Percentiles rank a stretch among this genome's conserved stretches.
Conservation (phyloP, 2,113 vertebrate species). For the Nannobrachium achirus region DNA sequence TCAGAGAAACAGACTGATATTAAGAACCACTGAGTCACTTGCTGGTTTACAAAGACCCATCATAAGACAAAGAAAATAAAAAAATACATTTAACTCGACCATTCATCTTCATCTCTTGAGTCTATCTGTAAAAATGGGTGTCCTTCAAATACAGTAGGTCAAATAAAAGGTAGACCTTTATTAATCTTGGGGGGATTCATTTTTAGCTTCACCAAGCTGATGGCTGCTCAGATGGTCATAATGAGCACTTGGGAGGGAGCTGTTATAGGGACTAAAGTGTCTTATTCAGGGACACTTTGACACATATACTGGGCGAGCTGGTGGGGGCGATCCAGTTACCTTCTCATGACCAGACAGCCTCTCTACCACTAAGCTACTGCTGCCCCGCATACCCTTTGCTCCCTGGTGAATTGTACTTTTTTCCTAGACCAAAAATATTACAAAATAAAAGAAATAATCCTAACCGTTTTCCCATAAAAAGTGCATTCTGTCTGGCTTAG, state of each 20-base stretch:
- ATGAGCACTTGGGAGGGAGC: too few species aligned
- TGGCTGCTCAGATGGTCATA: too few species aligned
- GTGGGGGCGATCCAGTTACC: too few species aligned
- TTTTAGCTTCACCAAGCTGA: too few species aligned
- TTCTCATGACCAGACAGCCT: too few species aligned
- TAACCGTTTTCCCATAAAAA: constrained; percentile 20
- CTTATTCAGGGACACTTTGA: too few species aligned
- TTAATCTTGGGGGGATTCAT: too few species aligned
- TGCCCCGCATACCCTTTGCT: not conserved
- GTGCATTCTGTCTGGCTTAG: constrained; percentile 56
- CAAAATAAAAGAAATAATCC: not conserved
- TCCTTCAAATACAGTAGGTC: constrained; percentile 16
- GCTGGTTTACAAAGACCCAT: constrained; percentile 44
- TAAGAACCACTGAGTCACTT: constrained; percentile 21
- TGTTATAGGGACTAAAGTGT: too few species aligned
- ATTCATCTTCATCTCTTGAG: constrained; percentile 11
- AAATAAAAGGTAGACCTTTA: constrained; percentile 2
- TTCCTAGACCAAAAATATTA: constrained; percentile 34
- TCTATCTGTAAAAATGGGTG: constrained; percentile 7
- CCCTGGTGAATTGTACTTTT: not conserved
- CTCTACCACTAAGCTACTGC: not conserved
- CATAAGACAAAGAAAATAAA: constrained; percentile 54
- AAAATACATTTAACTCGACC: constrained; percentile 49
- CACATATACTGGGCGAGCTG: too few species aligned
- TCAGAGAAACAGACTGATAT: constrained; percentile 23